phyloP scores from a whole-genome alignment of 2,888 invertebrate species.

The Aphrophora alni region DNA sequence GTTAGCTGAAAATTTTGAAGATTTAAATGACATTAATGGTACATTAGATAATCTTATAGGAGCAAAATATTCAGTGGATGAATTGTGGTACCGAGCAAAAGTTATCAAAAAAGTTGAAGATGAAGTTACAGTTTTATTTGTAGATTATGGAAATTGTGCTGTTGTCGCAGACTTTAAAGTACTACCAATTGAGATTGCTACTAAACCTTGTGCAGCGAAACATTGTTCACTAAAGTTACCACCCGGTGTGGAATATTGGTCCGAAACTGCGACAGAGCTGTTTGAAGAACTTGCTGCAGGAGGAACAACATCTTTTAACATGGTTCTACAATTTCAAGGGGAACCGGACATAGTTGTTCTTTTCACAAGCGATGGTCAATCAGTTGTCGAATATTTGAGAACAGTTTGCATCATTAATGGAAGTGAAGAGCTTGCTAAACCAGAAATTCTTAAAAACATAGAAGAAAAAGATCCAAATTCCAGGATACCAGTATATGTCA shows the following conservation, averaged over 20 bases:
- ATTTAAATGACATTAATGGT: constrained; percentile 61
- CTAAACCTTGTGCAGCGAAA: constrained; percentile 64
- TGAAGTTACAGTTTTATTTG: constrained; percentile 66
- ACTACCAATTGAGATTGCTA: constrained; percentile 66
- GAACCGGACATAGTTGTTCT: constrained; percentile 70
- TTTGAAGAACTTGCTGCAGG: constrained; percentile 57
- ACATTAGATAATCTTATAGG: constrained; percentile 65
- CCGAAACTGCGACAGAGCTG: constrained; percentile 55
- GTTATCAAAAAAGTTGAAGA: constrained; percentile 65
- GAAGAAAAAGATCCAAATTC: constrained; percentile 17
- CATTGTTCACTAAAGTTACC: constrained; percentile 58
- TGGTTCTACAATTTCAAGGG: constrained; percentile 64
- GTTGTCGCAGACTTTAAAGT: constrained; percentile 65
- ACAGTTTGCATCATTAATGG: constrained; percentile 44
- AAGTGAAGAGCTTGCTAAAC: constrained; percentile 1
- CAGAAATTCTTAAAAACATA: neutral
- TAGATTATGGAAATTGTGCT: constrained; percentile 75
- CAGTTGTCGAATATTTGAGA: constrained; percentile 65
- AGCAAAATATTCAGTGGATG: constrained; percentile 70
- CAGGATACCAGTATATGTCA: constrained; percentile 45
- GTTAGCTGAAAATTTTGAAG: constrained; percentile 60
- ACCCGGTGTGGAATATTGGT: constrained; percentile 59
- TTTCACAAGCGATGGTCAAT: constrained; percentile 63
- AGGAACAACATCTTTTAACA: constrained; percentile 61
- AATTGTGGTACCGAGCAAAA: constrained; percentile 71